Evolutionary conservation across 2,113 vertebrate genomes (phyloP).

Genomic region (Poecile atricapillus): DNA sequence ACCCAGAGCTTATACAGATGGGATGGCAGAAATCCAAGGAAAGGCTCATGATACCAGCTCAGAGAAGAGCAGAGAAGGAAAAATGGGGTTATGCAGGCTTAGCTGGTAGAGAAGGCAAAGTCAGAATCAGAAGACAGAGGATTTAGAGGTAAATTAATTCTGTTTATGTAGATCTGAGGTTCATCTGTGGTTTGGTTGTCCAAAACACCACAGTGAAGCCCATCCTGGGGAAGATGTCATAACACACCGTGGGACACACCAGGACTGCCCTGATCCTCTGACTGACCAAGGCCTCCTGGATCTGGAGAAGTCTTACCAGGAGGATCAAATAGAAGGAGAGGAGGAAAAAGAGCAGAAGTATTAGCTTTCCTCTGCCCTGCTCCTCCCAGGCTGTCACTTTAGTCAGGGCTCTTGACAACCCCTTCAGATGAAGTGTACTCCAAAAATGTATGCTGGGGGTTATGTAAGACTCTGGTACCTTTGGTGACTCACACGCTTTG

Average conservation of each 20-base stretch:
- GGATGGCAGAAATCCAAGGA: neutral
- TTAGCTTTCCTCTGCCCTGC: neutral
- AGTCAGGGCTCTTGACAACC: constrained; percentile 41
- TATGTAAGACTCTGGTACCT: constrained; percentile 19
- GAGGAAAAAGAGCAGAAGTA: neutral
- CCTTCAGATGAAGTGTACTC: constrained; percentile 19
- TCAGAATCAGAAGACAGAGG: neutral
- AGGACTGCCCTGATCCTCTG: neutral
- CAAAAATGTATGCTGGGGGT: neutral
- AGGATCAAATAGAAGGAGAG: neutral
- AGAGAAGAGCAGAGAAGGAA: neutral
- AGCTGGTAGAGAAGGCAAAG: neutral
- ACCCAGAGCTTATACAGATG: neutral
- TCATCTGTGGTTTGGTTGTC: neutral
- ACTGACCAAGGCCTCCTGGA: neutral
- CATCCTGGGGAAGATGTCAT: neutral
- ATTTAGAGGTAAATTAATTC: neutral
- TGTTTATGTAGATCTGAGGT: neutral
- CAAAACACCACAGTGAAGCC: neutral
- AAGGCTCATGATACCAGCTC: neutral
- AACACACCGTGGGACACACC: neutral
- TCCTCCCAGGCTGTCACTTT: neutral
- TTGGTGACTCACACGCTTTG: constrained; percentile 42
- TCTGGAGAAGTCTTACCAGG: neutral
- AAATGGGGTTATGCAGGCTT: neutral